Base-by-base conservation (phyloP, 2,888 invertebrate species). In the Cactoblastis cactorum region DNA sequence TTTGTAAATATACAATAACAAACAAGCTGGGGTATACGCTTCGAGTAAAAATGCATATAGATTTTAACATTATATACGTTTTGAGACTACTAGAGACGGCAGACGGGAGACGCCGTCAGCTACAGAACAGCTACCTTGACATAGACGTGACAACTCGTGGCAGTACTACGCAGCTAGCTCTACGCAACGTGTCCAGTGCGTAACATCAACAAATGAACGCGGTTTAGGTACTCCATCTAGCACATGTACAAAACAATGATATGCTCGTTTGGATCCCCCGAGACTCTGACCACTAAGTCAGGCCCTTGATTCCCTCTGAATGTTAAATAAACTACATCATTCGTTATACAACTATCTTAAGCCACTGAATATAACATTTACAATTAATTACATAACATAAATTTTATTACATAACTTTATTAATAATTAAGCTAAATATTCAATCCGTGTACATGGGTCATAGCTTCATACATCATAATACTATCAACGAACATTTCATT, bases 181-280 rank as follows among this genome's bases (percentile, higher is more conserved):
- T 83, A 82, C 77, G 71, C 75, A 77, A 57, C 67, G 55, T 71
- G 74, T 72, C 69, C 62, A 64, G 84, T 83, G 84, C 83, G 71
- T 69, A 64, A 82, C 75, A 75, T 75, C 68, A 75, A 78, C 74
- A 69, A 73, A 77, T 62, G 62, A 70, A 71, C 58, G 60, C 55
- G 58, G 67, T 65, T 69, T 67, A 28, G 1, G 9, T 28, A 70
- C 65, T 69, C 64, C 63, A 65, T 47, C 74, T 81, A 80, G 74
- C 75, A 77, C 74, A 74, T 75, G 70, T 78, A 82, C 74, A 80
- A 80, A 80, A 77, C 71, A 76, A 73, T 83, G 85, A 85, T 86
- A 86, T 86, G 84, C 81, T 64, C 59, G 63, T 65, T 68, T 63
- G 63, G 64, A 56, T 68, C 65, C 62, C 65, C 68, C 59, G 63